Percentiles rank a stretch among this genome's conserved stretches.
phyloP scores from a whole-genome alignment of 1,140 invertebrate genomes.

The Maconellicoccus hirsutus region DNA sequence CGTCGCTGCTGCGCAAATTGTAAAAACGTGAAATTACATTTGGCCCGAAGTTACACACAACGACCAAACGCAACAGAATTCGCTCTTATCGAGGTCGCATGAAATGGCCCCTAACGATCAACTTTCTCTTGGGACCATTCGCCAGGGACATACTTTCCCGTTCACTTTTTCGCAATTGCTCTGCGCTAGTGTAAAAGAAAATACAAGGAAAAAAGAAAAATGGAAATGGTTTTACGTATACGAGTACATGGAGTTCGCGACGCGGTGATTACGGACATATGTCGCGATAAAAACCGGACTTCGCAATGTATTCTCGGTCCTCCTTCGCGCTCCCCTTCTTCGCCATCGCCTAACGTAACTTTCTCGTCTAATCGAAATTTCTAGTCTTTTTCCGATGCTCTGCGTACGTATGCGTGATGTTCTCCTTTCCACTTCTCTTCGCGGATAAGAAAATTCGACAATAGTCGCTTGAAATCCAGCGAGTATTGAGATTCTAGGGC shows the following conservation, averaged over 20 bases:
- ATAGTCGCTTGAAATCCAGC: no score
- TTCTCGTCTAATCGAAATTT: no score
- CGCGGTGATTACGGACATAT: background rate
- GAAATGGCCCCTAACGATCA: conserved; percentile 7
- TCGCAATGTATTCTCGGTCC: no score
- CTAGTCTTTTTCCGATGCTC: no score
- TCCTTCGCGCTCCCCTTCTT: no score
- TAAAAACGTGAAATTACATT: conserved; percentile 9
- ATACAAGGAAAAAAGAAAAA: background rate
- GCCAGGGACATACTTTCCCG: background rate
- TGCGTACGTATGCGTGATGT: no score
- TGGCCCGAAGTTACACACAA: background rate
- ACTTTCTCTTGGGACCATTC: background rate
- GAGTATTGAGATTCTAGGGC: no score
- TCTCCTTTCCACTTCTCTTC: no score
- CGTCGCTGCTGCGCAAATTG: background rate
- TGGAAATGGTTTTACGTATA: background rate
- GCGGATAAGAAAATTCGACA: no score
- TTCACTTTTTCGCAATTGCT: background rate
- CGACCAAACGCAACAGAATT: no score
- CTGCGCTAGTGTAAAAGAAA: background rate
- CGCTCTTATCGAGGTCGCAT: background rate
- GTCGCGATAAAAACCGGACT: background rate
- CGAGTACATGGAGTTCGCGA: no score
- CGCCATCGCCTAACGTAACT: no score